Conservation (phyloP, 2,888 invertebrate genomes). For the Myopa tessellatipennis region DNA sequence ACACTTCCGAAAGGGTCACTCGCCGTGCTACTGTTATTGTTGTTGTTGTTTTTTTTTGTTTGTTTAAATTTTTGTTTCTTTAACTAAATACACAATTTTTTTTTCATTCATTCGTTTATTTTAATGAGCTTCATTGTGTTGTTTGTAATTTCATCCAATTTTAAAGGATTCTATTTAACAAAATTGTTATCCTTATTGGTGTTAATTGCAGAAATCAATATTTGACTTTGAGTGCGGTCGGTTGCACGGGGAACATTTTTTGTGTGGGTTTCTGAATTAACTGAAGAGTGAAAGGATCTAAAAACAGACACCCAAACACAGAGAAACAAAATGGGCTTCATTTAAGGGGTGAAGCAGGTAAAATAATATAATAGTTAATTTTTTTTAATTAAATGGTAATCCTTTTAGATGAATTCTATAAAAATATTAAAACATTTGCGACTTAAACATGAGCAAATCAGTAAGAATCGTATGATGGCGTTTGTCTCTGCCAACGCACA, state of each 20-base stretch:
- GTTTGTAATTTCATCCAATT: conserved; percentile 40
- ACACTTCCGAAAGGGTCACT: conserved; percentile 7
- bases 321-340: not conserved
- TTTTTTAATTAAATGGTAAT: too few species aligned
- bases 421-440: too few species aligned
- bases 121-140: conserved; percentile 35
- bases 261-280: not conserved
- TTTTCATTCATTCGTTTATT: conserved; percentile 4
- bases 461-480: too few species aligned
- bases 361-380: too few species aligned
- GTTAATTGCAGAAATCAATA: conserved; percentile 35
- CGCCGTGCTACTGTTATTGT: not conserved
- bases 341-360: not conserved
- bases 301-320: too few species aligned
- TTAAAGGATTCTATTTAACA: conserved; percentile 34
- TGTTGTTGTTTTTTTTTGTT: not conserved
- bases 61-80: not conserved
- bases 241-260: conserved; percentile 4
- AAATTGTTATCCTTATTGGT: conserved; percentile 35
- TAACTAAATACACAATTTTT: not conserved
- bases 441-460: too few species aligned
- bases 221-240: conserved; percentile 9
- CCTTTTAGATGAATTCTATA: too few species aligned
- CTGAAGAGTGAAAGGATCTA: too few species aligned
- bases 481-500: too few species aligned